These are phyloP conservation scores for Balaenoptera acutorostrata DNA, from an alignment of 2,113 vertebrate species.

Conservation along the genomic window DNA sequence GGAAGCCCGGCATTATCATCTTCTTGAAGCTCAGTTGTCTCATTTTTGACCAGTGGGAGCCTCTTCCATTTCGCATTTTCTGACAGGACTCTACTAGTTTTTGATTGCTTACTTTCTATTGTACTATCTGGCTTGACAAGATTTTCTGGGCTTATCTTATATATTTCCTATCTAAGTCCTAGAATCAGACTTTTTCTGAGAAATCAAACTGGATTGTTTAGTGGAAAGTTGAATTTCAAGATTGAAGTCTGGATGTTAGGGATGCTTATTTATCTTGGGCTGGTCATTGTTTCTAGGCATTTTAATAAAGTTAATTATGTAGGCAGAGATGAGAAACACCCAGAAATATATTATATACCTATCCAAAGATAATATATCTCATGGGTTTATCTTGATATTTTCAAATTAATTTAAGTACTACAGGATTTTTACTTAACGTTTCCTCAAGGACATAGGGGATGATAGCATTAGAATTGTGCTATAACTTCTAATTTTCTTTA, in stretches of 20 bases:
- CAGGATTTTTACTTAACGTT: background rate
- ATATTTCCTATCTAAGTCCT: background rate
- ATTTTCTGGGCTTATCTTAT: background rate
- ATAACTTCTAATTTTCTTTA: background rate
- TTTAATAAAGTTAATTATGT: background rate
- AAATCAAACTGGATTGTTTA: background rate
- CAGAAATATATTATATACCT: background rate
- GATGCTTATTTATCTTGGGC: background rate
- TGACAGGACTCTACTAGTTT: background rate
- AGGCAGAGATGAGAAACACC: background rate
- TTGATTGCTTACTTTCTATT: background rate
- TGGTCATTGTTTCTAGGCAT: background rate
- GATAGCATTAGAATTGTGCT: background rate
- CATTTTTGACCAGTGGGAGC: background rate
- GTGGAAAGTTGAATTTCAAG: background rate
- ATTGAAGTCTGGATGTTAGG: background rate
- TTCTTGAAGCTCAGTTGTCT: background rate
- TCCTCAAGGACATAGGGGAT: background rate
- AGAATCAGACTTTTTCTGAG: background rate
- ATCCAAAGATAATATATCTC: background rate
- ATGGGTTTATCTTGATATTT: background rate
- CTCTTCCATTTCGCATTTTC: background rate
- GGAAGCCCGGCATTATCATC: too few relatives aligned
- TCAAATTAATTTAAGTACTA: background rate
- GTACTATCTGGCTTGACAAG: background rate